Conservation (phyloP, 64 coral and sea anemone genomes). For the Porites australiensis region DNA sequence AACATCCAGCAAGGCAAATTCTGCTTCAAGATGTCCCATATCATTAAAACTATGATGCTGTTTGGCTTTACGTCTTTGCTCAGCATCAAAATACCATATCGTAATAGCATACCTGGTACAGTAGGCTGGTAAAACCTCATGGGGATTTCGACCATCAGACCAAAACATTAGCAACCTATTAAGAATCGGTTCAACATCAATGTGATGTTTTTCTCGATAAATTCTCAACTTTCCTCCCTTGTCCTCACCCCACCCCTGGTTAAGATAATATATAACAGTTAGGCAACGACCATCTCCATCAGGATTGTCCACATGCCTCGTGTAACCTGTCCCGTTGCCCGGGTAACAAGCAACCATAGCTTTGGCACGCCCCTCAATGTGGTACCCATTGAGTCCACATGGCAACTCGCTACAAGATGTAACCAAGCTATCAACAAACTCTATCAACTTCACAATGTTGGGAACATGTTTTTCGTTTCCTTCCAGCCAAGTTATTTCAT, state of each 20-base stretch:
- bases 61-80: conserved; percentile 77
- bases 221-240: conserved; percentile 83
- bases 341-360: conserved; percentile 97
- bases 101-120: conserved; percentile 87
- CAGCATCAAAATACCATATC: conserved; percentile 93
- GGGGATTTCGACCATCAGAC: conserved; percentile 91
- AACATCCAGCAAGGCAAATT: conserved; percentile 66
- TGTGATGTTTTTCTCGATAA: conserved; percentile 35
- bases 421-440: conserved; percentile 61
- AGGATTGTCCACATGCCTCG: conserved; percentile 92
- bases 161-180: conserved; percentile 95
- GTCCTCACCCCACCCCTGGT: conserved; percentile 81
- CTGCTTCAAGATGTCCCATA: conserved; percentile 37
- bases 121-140: conserved; percentile 88
- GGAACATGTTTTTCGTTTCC: conserved; percentile 73
- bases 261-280: conserved; percentile 82
- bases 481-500: conserved; percentile 82
- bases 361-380: conserved; percentile 64
- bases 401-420: conserved; percentile 17
- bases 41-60: conserved; percentile 37
- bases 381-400: conserved; percentile 53
- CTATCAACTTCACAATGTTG: conserved; percentile 77
- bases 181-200: conserved; percentile 89
- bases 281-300: conserved; percentile 93
- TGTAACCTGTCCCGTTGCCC: conserved; percentile 59